Evolutionary conservation across 2,797 vertebrate species (phyloP).

Genomic region (Emys orbicularis): DNA sequence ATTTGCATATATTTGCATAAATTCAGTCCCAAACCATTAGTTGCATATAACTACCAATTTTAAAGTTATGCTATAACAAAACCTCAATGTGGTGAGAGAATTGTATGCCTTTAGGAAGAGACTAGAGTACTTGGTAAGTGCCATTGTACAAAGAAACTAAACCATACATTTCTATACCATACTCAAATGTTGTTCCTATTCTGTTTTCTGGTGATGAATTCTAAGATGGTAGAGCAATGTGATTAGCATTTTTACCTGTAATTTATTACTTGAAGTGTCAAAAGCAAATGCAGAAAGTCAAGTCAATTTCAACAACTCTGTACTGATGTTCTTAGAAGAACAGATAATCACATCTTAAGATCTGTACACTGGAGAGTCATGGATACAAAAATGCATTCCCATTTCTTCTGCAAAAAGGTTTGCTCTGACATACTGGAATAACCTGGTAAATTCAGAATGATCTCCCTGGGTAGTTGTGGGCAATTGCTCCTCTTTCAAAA

Average conservation of each 20-base stretch:
- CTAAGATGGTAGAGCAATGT: conserved; percentile 12
- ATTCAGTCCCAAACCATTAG: background rate
- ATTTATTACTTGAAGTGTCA: conserved; percentile 21
- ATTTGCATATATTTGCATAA: background rate
- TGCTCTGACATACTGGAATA: background rate
- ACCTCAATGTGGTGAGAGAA: background rate
- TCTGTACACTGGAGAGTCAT: background rate
- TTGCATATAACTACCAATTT: background rate
- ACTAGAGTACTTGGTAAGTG: background rate
- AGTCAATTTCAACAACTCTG: background rate
- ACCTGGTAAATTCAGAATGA: background rate
- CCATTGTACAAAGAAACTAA: conserved; percentile 7
- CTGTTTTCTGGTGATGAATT: background rate
- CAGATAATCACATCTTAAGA: conserved; percentile 6
- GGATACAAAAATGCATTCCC: background rate
- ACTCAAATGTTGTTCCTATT: background rate
- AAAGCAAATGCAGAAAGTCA: conserved; percentile 51
- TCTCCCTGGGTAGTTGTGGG: background rate
- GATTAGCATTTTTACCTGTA: conserved; percentile 15
- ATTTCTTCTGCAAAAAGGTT: conserved; percentile 34
- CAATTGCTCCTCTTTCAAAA: background rate
- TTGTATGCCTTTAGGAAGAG: background rate
- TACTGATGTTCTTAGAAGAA: conserved; percentile 64
- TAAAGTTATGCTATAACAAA: background rate
- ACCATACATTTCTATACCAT: background rate